A percentile compares a stretch with the other conserved stretches of the same genome.
Evolutionary conservation across 2,888 invertebrate species (phyloP).

Genomic region (Neoaliturus tenellus): DNA sequence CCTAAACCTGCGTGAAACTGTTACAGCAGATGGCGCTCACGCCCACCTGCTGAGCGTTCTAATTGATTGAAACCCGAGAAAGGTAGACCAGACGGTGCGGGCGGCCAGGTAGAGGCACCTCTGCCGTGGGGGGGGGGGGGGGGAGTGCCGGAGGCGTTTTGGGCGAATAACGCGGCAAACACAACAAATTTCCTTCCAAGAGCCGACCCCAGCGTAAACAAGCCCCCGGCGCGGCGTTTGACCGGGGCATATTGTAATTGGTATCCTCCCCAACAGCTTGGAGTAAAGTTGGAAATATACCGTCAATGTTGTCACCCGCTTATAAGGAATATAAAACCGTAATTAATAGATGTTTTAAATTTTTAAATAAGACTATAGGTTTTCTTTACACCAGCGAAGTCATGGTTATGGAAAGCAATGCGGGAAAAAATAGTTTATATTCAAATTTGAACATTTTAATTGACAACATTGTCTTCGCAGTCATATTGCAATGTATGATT

Average conservation of each 20-base stretch:
- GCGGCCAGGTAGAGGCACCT: background rate
- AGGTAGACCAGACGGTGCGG: background rate
- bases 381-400: no score
- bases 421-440: no score
- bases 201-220: background rate
- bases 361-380: no score
- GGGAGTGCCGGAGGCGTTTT: background rate
- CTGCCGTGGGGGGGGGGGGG: background rate
- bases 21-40: conserved; percentile 9
- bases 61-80: conserved; percentile 21
- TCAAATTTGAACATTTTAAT: no score
- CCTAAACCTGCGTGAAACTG: conserved; percentile 17
- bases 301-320: no score
- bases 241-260: background rate
- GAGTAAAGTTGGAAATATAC: no score
- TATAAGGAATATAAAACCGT: no score
- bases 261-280: background rate
- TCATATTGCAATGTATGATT: no score
- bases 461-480: no score
- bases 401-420: no score
- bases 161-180: background rate
- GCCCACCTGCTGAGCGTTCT: background rate
- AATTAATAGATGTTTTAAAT: no score
- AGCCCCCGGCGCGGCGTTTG: background rate
- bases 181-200: background rate